Evolutionary conservation across 2,113 vertebrate species (phyloP).

Genomic region (Ploceus nigricollis): DNA sequence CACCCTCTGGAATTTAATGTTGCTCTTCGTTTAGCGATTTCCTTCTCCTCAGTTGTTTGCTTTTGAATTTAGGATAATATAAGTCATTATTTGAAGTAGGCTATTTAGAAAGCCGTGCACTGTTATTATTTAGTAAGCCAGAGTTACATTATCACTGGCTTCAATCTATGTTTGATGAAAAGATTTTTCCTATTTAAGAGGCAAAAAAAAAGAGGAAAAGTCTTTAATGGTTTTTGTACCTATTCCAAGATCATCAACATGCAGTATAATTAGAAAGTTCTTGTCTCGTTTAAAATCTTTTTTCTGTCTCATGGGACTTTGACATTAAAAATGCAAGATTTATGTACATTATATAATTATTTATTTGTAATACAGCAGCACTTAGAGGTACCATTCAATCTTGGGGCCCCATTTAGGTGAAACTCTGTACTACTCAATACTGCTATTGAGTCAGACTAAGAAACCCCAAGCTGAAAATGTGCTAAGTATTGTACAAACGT

Average conservation of each 20-base stretch:
- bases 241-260: conserved; percentile 68
- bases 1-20: conserved; percentile 61
- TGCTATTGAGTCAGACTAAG: neutral
- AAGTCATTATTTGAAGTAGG: conserved; percentile 67
- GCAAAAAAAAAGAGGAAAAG: conserved; percentile 39
- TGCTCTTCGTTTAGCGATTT: conserved; percentile 51
- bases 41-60: conserved; percentile 61
- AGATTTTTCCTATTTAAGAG: conserved; percentile 70
- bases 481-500: neutral
- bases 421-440: neutral
- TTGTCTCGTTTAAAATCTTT: conserved; percentile 66
- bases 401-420: conserved; percentile 36
- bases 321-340: conserved; percentile 61
- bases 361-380: conserved; percentile 54
- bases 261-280: conserved; percentile 66
- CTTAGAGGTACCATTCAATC: conserved; percentile 46
- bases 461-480: conserved; percentile 5
- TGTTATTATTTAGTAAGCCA: conserved; percentile 68
- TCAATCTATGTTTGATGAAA: conserved; percentile 69
- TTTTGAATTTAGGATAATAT: conserved; percentile 67
- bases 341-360: conserved; percentile 63
- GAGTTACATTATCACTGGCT: conserved; percentile 62
- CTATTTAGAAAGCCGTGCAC: conserved; percentile 62
- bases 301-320: conserved; percentile 49
- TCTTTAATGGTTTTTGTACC: conserved; percentile 69